Evolutionary conservation across 2,113 vertebrate species (phyloP), one percentile per base, ranked within the genome.

Genomic region (Crocuta crocuta): DNA sequence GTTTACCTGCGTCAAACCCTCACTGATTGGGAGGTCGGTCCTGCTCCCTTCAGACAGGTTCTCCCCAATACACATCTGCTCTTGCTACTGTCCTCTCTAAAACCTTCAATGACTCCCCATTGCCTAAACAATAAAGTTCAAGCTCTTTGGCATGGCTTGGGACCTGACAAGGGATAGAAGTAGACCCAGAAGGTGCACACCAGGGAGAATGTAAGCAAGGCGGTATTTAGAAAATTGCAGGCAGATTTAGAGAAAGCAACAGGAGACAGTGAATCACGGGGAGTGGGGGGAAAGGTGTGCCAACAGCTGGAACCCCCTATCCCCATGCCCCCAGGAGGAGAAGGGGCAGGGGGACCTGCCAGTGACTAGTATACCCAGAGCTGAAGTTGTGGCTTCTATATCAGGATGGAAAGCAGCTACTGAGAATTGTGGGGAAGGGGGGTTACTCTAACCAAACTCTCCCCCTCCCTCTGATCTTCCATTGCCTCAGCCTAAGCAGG

Each of bases 381-480:
- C 13, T 15, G 5, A 58, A 83, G 35, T 84, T 89, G 15, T 35
- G n/a, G 35, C 33, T 65, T 35, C 43, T 39, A 11, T 33, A 85
- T 11, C 9, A 24, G 35, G 39, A 73, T 0, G 8, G 26, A 92
- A 92, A 4, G 9, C 2, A 66, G 48, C 10, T 48, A 31, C 28
- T 65, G 39, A 10, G 23, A 68, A 33, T 4, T 4, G 7, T 33
- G 17, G 28, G 24, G 4, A 16, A 7, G 0, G 0, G 3, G 5
- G 11, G 4, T 2, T 5, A 28, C 19, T 35, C 12, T 24, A 19
- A 19, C 35, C 19, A 79, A 66, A 86, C 70, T 87, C 21, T 74
- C n/a, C 43, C 17, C n/a, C 16, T 78, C 39, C 28, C 39, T 89
- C 63, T 81, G 66, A 78, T 21, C 21, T n/a, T 35, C 55, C 17